Evolutionary conservation across 2,797 vertebrate species (phyloP), one percentile per base, ranked within the genome.

Genomic region (Synanceia verrucosa): DNA sequence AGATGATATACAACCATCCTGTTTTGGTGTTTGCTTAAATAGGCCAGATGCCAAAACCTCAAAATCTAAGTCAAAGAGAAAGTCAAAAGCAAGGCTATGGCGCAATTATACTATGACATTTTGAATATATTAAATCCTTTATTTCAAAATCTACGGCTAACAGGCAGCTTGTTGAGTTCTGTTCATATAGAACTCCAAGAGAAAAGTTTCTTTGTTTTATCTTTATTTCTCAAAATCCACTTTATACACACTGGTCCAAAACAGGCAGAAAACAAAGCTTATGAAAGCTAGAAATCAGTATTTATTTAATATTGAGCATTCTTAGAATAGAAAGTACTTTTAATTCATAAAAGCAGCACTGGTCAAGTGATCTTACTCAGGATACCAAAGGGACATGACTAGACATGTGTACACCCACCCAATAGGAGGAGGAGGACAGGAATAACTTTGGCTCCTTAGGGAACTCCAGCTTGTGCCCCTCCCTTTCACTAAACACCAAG

Each of bases 381-480:
- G 43, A 24, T 31, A 56, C 59, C 18, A 56, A 29, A 73, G 57
- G 51, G 67, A 81, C 75, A 81, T 81, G 86, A 85, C 81, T 56
- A 43, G 79, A 84, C 84, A 82, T 79, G 87, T 68, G 75, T 58
- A 28, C 37, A 37, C 48, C 73, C 26, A 64, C 60, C 13, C 51
- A 36, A 75, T 21, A 41, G 23, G 66, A 69, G 59, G 44, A 33
- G 28, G 64, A 71, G 65, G 44, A 56, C 79, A 81, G 65, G 76
- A 90, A 90, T 89, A 87, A 65, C 83, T 73, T 68, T 50, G 58
- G 70, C 76, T 86, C 53, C 55, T 84, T 87, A 59, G 60, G 63
- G 70, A 85, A 47, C 24, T 18, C 8, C 9, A 29, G 73, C 65
- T 50, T 21, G 34, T 53, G 48, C 62, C 65, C 70, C 64, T 78